These are phyloP conservation scores for Saguinus oedipus DNA, from an alignment of 2,797 vertebrate species.

Conservation along the genomic window DNA sequence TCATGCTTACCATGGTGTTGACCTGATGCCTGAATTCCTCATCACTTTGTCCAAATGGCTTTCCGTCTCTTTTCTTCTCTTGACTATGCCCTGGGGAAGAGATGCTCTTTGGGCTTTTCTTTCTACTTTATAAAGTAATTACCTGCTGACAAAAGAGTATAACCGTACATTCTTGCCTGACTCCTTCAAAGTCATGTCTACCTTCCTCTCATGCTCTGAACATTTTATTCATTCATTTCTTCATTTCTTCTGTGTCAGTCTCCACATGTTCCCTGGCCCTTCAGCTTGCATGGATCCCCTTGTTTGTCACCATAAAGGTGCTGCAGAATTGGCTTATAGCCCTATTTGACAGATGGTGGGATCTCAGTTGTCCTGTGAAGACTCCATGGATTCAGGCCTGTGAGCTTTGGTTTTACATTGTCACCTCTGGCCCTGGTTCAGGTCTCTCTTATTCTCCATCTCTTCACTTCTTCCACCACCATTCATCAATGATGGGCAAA, in stretches of 20 bases:
- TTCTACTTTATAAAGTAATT: neutral
- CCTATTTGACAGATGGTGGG: neutral
- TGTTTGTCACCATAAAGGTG: neutral
- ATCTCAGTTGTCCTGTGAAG: neutral
- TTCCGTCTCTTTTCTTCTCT: neutral
- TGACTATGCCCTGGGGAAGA: neutral
- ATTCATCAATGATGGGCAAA: neutral
- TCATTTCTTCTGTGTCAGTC: neutral
- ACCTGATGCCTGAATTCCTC: neutral
- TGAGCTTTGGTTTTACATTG: neutral
- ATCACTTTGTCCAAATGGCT: neutral
- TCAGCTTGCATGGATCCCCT: neutral
- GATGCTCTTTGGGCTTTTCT: neutral
- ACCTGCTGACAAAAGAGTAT: neutral
- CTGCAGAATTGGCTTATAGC: neutral
- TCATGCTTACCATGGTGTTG: neutral
- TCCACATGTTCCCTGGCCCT: neutral
- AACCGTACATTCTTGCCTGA: neutral
- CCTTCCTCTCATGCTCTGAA: neutral
- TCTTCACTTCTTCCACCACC: neutral
- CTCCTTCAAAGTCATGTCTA: neutral
- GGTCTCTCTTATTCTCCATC: neutral
- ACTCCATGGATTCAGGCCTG: neutral
- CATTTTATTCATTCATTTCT: neutral
- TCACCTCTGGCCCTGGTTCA: neutral